Percentiles rank a stretch among this genome's conserved stretches.
Evolutionary conservation across 2,113 vertebrate genomes (phyloP).

Genomic region (Dromaius novaehollandiae): DNA sequence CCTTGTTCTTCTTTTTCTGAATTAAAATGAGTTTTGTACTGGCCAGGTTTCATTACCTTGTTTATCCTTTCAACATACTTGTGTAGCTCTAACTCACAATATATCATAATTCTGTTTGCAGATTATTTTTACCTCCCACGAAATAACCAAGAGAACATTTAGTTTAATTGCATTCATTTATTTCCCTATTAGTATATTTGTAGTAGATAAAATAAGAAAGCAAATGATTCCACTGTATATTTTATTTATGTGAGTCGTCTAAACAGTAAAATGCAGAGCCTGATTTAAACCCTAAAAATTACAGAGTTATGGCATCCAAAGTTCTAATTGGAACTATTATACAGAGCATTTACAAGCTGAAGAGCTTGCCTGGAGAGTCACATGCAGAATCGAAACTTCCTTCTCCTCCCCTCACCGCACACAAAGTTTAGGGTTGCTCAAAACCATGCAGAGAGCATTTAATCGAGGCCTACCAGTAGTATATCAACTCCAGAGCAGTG

Average conservation of each 20-base stretch:
- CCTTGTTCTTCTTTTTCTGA: background rate
- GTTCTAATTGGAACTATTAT: background rate
- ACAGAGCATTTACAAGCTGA: background rate
- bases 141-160: conserved; percentile 18
- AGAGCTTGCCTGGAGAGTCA: background rate
- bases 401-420: background rate
- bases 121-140: conserved; percentile 5
- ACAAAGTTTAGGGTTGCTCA: background rate
- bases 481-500: background rate
- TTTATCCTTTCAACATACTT: conserved; percentile 28
- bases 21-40: background rate
- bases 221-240: conserved; percentile 37
- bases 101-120: conserved; percentile 11
- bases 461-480: background rate
- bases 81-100: background rate
- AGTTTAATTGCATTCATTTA: conserved; percentile 48
- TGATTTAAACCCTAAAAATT: background rate
- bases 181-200: conserved; percentile 58
- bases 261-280: background rate
- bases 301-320: background rate
- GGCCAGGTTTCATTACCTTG: conserved; percentile 32
- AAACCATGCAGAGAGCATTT: accelerated
- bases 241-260: conserved; percentile 55
- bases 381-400: background rate
- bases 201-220: conserved; percentile 43